phyloP scores from a whole-genome alignment of 2,888 invertebrate species.

The Polyommatus iphigenia region DNA sequence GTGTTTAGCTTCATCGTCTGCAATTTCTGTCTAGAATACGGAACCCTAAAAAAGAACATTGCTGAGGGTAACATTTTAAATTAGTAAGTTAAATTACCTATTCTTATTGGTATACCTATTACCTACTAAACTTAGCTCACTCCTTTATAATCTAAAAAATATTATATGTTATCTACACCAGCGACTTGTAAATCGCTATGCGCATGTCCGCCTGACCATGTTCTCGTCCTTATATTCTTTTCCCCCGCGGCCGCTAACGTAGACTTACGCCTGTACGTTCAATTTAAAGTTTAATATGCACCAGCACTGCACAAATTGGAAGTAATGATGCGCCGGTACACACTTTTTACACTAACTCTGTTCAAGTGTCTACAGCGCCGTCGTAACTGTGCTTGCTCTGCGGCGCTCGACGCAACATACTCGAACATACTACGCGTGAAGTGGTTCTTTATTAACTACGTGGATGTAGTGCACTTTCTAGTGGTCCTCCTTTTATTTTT shows the following conservation, averaged over 20 bases:
- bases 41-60: too few species aligned
- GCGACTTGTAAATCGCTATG: neutral
- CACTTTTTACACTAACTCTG: slow-evolving; percentile 25
- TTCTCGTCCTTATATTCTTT: slow-evolving; percentile 42
- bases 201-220: slow-evolving; percentile 33
- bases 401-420: neutral
- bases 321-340: slow-evolving; percentile 59
- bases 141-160: too few species aligned
- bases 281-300: slow-evolving; percentile 78
- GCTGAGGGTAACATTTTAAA: too few species aligned
- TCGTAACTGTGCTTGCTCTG: neutral
- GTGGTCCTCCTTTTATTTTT: neutral
- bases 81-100: too few species aligned
- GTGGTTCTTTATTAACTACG: neutral
- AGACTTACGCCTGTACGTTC: slow-evolving; percentile 75
- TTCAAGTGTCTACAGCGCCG: neutral
- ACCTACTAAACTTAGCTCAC: too few species aligned
- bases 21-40: too few species aligned
- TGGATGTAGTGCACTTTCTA: neutral
- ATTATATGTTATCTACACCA: too few species aligned
- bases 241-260: slow-evolving; percentile 68
- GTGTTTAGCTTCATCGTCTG: too few species aligned
- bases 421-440: neutral
- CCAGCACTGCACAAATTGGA: slow-evolving; percentile 67
- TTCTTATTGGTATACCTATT: too few species aligned